Evolutionary conservation across 2,797 vertebrate genomes (phyloP).

Genomic region (Aphelocoma californica): DNA sequence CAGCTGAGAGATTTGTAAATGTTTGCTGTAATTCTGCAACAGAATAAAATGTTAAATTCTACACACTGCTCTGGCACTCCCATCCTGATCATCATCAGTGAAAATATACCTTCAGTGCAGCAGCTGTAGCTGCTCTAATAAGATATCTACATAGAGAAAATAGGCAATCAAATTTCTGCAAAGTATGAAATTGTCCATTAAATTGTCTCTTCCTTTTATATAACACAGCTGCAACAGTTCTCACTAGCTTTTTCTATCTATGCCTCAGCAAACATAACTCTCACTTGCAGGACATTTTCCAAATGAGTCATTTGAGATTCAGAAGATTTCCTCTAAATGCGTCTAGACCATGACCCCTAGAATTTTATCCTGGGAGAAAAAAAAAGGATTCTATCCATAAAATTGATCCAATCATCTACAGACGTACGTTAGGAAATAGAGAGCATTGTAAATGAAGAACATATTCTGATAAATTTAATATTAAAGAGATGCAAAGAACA

Average conservation of each 20-base stretch:
- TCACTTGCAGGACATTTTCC: slow-evolving; percentile 51
- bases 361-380: background rate
- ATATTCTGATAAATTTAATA: slow-evolving; percentile 17
- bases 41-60: slow-evolving; percentile 53
- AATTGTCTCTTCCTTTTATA: slow-evolving; percentile 75
- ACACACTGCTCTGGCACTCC: slow-evolving; percentile 27
- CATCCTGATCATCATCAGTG: slow-evolving; percentile 47
- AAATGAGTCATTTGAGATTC: slow-evolving; percentile 48
- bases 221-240: slow-evolving; percentile 76
- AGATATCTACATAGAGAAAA: slow-evolving; percentile 78
- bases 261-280: slow-evolving; percentile 51
- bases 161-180: slow-evolving; percentile 81
- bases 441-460: background rate
- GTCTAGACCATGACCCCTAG: background rate
- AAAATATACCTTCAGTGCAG: slow-evolving; percentile 70
- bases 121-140: slow-evolving; percentile 74
- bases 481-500: background rate
- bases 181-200: slow-evolving; percentile 78
- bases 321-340: slow-evolving; percentile 2
- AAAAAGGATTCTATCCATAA: background rate
- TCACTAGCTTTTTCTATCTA: slow-evolving; percentile 60
- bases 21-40: slow-evolving; percentile 39
- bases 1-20: slow-evolving; percentile 46
- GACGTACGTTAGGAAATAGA: background rate
- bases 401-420: background rate